Percentiles rank a stretch among this genome's conserved stretches.
phyloP scores from a whole-genome alignment of 1,140 invertebrate genomes.

The Neelides sp. region DNA sequence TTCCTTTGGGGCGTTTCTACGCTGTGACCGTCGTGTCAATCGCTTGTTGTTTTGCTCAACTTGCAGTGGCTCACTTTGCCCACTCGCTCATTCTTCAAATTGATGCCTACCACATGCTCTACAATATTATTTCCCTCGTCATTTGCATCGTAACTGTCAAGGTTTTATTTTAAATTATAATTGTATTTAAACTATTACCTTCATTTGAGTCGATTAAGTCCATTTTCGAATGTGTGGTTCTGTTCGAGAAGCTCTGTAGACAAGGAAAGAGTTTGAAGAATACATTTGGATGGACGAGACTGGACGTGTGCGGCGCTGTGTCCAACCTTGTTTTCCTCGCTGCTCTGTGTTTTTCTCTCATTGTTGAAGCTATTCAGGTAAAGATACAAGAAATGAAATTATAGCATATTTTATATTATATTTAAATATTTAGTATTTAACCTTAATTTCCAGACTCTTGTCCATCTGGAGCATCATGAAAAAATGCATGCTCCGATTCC shows the following conservation, averaged over 20 bases:
- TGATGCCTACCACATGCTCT: slow-evolving; percentile 69
- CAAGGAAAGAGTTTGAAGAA: slow-evolving; percentile 49
- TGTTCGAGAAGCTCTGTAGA: neutral
- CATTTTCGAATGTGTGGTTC: neutral
- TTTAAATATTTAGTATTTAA: neutral
- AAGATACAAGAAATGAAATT: slow-evolving; percentile 1
- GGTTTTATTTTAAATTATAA: slow-evolving; percentile 34
- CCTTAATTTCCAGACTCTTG: slow-evolving; percentile 24
- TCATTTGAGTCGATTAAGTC: slow-evolving; percentile 11
- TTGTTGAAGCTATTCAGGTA: slow-evolving; percentile 62
- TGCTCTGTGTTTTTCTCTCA: slow-evolving; percentile 66
- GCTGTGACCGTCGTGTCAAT: slow-evolving; percentile 54
- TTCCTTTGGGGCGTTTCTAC: slow-evolving; percentile 40
- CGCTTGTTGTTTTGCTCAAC: slow-evolving; percentile 55
- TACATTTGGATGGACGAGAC: slow-evolving; percentile 81
- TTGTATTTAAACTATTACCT: too few relatives aligned
- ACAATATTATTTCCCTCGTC: slow-evolving; percentile 55
- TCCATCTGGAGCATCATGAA: slow-evolving; percentile 41
- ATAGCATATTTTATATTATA: neutral
- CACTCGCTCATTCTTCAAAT: slow-evolving; percentile 69
- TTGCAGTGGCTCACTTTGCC: slow-evolving; percentile 62
- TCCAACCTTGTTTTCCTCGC: slow-evolving; percentile 69
- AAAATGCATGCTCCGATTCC: slow-evolving; percentile 49
- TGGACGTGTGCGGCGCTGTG: slow-evolving; percentile 67
- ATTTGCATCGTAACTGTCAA: slow-evolving; percentile 61